phyloP scores from a whole-genome alignment of 1,140 invertebrate species.

The Diachasmimorpha longicaudata region DNA sequence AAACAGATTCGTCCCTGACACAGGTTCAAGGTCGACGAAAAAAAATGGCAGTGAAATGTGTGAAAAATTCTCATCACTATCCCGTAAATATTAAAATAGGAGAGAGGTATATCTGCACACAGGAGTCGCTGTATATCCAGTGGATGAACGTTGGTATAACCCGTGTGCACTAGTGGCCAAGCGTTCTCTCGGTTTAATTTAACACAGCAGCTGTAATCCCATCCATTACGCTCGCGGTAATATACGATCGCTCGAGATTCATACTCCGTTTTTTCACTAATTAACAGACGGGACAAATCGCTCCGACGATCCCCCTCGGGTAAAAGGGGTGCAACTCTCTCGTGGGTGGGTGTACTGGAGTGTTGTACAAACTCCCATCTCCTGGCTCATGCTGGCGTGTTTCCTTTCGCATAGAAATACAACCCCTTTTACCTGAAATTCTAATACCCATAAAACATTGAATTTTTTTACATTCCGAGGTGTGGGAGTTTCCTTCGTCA shows the following conservation, averaged over 20 bases:
- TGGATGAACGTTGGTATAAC: background rate
- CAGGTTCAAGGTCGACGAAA: too few relatives aligned
- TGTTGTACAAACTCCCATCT: background rate
- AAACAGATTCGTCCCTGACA: too few relatives aligned
- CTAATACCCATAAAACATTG: background rate
- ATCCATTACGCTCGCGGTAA: slow-evolving; percentile 63
- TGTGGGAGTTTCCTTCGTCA: too few relatives aligned
- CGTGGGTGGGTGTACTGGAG: background rate
- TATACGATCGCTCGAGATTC: slow-evolving; percentile 66
- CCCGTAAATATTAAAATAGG: too few relatives aligned
- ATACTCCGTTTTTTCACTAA: slow-evolving; percentile 66
- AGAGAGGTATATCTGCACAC: too few relatives aligned
- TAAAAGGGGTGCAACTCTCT: slow-evolving; percentile 40
- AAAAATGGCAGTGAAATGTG: too few relatives aligned
- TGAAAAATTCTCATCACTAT: too few relatives aligned
- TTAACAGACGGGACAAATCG: slow-evolving; percentile 66
- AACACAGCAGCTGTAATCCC: slow-evolving; percentile 65
- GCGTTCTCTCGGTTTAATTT: slow-evolving; percentile 58
- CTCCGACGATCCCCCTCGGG: slow-evolving; percentile 52
- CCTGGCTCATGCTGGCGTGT: background rate
- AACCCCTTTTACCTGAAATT: slow-evolving; percentile 4
- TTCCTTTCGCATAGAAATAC: background rate
- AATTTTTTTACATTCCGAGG: background rate
- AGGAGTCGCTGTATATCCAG: too few relatives aligned
- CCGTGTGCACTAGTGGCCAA: background rate